Percentiles rank a stretch among this genome's conserved stretches.
Conservation (phyloP, 2,888 invertebrate species). For the Diaperis boleti region DNA sequence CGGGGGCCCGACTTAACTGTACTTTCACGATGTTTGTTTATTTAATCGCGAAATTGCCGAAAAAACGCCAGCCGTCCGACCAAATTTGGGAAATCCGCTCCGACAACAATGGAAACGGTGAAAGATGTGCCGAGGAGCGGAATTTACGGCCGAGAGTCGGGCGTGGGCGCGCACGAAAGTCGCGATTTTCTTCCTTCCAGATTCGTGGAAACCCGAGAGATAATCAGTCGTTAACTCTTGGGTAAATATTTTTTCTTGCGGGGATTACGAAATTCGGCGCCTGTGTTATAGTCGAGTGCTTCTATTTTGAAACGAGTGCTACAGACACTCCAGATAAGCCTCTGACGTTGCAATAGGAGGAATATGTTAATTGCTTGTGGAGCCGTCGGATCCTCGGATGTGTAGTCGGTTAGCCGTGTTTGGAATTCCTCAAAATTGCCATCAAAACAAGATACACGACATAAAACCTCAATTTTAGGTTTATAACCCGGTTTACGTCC, state of each 20-base stretch:
- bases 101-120: constrained; percentile 1
- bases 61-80: neutral
- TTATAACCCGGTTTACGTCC: too few relatives aligned
- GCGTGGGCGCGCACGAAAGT: neutral
- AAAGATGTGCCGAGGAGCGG: neutral
- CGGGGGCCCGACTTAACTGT: constrained; percentile 31
- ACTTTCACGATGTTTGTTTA: constrained; percentile 34
- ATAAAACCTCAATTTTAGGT: too few relatives aligned
- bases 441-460: too few relatives aligned
- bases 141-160: neutral
- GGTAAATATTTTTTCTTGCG: constrained; percentile 13
- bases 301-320: constrained; percentile 19
- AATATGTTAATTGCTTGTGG: too few relatives aligned
- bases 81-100: constrained; percentile 4
- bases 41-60: constrained; percentile 24
- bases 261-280: constrained; percentile 11
- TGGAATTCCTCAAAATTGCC: too few relatives aligned
- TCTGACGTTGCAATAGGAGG: constrained; percentile 6
- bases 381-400: too few relatives aligned
- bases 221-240: constrained; percentile 12
- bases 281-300: constrained; percentile 5
- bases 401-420: too few relatives aligned
- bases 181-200: neutral
- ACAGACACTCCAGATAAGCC: constrained; percentile 13
- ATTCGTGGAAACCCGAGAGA: too few relatives aligned